Base-by-base conservation (phyloP, 2,113 vertebrate species). In the Eolophus roseicapilla region DNA sequence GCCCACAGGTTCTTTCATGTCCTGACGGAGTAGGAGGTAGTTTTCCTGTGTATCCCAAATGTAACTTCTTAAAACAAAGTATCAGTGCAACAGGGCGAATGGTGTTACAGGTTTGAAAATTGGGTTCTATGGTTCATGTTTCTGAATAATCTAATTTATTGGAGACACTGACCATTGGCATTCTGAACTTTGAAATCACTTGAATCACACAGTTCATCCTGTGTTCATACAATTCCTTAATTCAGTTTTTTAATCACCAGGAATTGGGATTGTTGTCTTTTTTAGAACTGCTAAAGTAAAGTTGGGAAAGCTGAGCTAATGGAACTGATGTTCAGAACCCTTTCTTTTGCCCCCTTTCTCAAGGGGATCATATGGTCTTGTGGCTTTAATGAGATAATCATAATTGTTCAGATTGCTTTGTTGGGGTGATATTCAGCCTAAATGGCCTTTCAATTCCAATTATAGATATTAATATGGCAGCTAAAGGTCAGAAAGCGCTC, bases 391-490 rank as follows among this genome's bases (percentile, higher is more conserved):
- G 85, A 78, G 68, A 90, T 88, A 29, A 75, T 81, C 46, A 29
- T 59, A 64, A 86, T 92, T 79, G 65, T 82, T 95, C 75, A 41
- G 44, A 78, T 81, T 87, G 89, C 95, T 95, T 96, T 95, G 76
- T 96, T 96, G 88, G 84, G 57, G 50, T 95, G 60, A 92, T 96
- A 97, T 92, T 94, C 82, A 91, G 46, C 76, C 81, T 93, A 90
- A 95, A 87, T 90, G 70, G 82, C 55, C 78, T 86, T 90, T 90
- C 85, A 97, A 6, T 94, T 96, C 88, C 90, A 96, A 88, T 93
- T 90, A 95, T 46, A 78, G 85, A 49, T 83, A 90, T 86, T 93
- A 94, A 92, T 92, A 88, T 59, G 75, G 49, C 49, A 88, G 63
- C 73, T 95, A 93, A 96, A 96, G 94, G 87, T 96, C 87, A 94